Conservation (phyloP, 2,888 invertebrate species). For the Xestoiulus laeticollis region DNA sequence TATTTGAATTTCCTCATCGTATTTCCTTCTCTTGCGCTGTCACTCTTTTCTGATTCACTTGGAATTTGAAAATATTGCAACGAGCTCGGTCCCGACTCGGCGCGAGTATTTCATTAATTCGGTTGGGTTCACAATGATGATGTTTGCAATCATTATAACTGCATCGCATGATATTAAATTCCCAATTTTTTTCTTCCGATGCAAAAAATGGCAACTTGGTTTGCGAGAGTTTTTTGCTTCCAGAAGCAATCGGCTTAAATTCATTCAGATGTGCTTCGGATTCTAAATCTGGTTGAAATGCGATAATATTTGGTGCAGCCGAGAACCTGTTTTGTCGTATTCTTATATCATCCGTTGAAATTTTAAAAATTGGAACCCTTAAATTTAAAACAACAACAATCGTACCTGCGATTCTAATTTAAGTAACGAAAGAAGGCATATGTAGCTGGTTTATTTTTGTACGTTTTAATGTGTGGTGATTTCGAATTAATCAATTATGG, state of each 20-base stretch:
- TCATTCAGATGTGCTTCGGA: no score
- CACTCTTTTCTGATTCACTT: slow-evolving; percentile 26
- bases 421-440: no score
- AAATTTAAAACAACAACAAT: no score
- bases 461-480: no score
- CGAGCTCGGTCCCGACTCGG: not conserved
- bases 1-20: slow-evolving; percentile 26
- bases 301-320: no score
- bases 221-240: not conserved
- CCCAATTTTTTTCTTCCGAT: not conserved
- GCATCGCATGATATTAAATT: slow-evolving; percentile 19
- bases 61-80: not conserved
- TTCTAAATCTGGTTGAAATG: no score
- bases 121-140: slow-evolving; percentile 26
- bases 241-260: not conserved
- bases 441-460: no score
- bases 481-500: no score
- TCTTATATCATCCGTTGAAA: no score
- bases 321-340: no score
- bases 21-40: not conserved
- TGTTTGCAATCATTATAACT: slow-evolving; percentile 26
- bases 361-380: no score
- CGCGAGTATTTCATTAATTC: slow-evolving; percentile 19
- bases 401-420: no score
- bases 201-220: not conserved